Evolutionary conservation across 2,888 invertebrate genomes (phyloP), one percentile per base, ranked within the genome.

Genomic region (Fissipunctia ypsillon): DNA sequence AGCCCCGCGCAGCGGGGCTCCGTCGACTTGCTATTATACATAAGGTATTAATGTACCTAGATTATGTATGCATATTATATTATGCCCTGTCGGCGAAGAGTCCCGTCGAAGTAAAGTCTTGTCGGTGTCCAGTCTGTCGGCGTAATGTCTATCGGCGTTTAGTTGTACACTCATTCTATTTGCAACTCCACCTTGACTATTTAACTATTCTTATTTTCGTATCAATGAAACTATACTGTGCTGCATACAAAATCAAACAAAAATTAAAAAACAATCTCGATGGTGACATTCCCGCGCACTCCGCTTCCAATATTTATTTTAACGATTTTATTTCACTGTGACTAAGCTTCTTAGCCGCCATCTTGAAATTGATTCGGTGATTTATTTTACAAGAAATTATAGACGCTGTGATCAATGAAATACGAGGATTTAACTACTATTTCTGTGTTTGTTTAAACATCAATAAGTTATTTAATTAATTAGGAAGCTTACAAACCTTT

Each of bases 341-440:
- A n/a, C 52, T 54, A 67, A 73, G 48, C 63, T 66, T 14, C 57
- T 66, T 64, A 68, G n/a, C 38, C 35, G 69, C 83, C 78, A 54
- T 82, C 73, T 82, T 73, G 57, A 41, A 78, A 67, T 78, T 48
- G 43, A 73, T 77, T 73, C 57, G 77, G 52, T 69, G 61, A 69
- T 66, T 81, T 63, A 50, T 69, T 82, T 81, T 66, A 66, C n/a
- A n/a, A n/a, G n/a, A n/a, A n/a, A n/a, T n/a, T n/a, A n/a, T 38
- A 61, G 45, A 65, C 5, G 50, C 54, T 31, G 9, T 60, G 59
- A 31, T 41, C 43, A 38, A 12, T 64, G 16, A 66, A 41, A 57
- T 72, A 31, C 7, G 28, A 52, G 52, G 14, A n/a, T 52, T 28
- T n/a, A 2, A 35, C 12, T 35, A 45, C 2, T 52, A 19, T 76